Conservation (phyloP, 92 coral and sea anemone genomes). For the Zoanthus sociatus region DNA sequence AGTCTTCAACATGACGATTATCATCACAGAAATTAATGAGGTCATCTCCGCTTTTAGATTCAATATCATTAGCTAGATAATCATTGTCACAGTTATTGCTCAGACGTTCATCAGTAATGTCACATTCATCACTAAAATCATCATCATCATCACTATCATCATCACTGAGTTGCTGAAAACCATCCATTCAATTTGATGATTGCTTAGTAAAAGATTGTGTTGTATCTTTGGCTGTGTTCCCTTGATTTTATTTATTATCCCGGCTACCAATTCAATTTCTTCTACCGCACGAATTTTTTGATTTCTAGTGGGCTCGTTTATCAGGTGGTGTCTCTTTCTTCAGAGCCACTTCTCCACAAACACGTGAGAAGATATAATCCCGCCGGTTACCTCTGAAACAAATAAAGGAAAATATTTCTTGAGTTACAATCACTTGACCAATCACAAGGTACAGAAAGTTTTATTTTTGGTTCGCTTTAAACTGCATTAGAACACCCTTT, state of each 20-base stretch:
- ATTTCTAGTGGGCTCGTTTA: background rate
- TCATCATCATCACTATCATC: background rate
- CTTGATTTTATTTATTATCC: background rate
- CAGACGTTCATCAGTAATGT: background rate
- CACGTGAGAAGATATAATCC: background rate
- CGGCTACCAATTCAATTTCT: background rate
- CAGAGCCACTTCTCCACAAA: slow-evolving; percentile 20
- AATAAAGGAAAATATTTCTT: background rate
- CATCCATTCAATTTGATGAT: background rate
- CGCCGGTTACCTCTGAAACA: too few species aligned
- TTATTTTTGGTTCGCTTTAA: too few species aligned
- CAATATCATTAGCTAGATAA: too few species aligned
- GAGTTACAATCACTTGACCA: background rate
- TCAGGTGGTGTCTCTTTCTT: background rate
- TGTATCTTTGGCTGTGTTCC: too few species aligned
- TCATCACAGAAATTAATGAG: too few species aligned
- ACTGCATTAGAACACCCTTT: too few species aligned
- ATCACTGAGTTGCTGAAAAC: background rate
- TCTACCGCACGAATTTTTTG: background rate
- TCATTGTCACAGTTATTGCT: background rate
- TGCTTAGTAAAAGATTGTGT: background rate
- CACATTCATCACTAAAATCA: too few species aligned
- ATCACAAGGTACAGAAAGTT: too few species aligned
- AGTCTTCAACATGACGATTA: too few species aligned
- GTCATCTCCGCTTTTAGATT: too few species aligned